Percentiles rank a stretch among this genome's conserved stretches.
phyloP scores from a whole-genome alignment of 2,888 invertebrate species.

The Merodon equestris region DNA sequence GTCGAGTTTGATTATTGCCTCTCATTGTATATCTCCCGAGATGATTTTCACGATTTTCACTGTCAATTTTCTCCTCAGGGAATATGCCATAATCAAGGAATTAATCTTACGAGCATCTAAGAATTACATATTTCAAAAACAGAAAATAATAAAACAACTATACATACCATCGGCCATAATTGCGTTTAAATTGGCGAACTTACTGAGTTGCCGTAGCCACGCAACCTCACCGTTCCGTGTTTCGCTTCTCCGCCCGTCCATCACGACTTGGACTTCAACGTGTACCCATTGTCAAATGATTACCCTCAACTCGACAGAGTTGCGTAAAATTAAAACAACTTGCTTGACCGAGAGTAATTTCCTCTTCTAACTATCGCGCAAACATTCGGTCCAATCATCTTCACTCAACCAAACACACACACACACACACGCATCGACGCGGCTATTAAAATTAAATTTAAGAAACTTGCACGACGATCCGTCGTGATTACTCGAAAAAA shows the following conservation, averaged over 20 bases:
- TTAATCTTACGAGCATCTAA: no score
- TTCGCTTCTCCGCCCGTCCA: slow-evolving; percentile 16
- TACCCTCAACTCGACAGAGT: slow-evolving; percentile 21
- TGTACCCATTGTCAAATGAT: slow-evolving; percentile 51
- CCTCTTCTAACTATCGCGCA: slow-evolving; percentile 27
- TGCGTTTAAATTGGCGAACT: slow-evolving; percentile 62
- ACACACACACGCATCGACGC: background rate
- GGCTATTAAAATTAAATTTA: slow-evolving; percentile 67
- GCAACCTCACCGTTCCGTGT: slow-evolving; percentile 36
- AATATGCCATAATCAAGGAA: no score
- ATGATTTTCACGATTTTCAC: no score
- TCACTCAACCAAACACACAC: background rate
- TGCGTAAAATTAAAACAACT: slow-evolving; percentile 65
- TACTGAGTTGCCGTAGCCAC: slow-evolving; percentile 23
- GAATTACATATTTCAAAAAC: no score
- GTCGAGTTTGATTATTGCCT: no score
- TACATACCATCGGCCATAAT: slow-evolving; percentile 36
- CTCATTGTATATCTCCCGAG: no score
- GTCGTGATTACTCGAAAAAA: slow-evolving; percentile 9
- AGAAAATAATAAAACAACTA: background rate
- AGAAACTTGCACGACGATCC: slow-evolving; percentile 28
- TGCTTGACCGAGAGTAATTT: slow-evolving; percentile 44
- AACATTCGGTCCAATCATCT: slow-evolving; percentile 17
- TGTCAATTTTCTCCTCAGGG: no score
- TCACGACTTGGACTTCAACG: slow-evolving; percentile 29